Conservation (phyloP, 92 coral and sea anemone genomes). For the Actinostola sp. region DNA sequence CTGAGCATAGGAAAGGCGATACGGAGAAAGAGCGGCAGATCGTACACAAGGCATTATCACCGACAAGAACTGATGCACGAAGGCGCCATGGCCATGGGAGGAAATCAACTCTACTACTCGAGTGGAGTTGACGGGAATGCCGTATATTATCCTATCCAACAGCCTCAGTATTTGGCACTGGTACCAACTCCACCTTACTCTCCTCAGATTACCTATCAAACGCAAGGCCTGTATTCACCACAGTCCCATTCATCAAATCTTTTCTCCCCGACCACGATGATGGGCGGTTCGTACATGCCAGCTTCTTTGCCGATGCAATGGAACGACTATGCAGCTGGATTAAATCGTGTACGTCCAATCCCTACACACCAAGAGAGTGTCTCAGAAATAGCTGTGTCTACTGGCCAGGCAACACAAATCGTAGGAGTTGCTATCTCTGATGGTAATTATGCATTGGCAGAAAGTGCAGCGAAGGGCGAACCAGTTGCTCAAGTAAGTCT, state of each 20-base stretch:
- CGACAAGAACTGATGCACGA: conserved; percentile 73
- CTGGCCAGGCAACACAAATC: conserved; percentile 59
- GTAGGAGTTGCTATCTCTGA: conserved; percentile 72
- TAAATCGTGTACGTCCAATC: conserved; percentile 55
- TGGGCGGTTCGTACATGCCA: conserved; percentile 60
- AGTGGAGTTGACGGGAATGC: conserved; percentile 62
- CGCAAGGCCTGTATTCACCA: conserved; percentile 68
- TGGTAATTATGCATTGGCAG: conserved; percentile 65
- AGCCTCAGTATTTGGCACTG: conserved; percentile 64
- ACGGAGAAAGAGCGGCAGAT: conserved; percentile 81
- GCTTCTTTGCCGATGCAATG: conserved; percentile 58
- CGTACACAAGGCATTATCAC: conserved; percentile 66
- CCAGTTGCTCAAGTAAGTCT: conserved; percentile 28
- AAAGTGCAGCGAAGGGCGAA: conserved; percentile 45
- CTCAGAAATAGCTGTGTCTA: conserved; percentile 61
- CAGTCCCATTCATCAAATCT: conserved; percentile 75
- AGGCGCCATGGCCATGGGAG: conserved; percentile 31
- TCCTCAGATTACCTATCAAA: conserved; percentile 69
- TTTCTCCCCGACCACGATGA: conserved; percentile 57
- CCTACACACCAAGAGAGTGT: conserved; percentile 54
- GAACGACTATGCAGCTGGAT: conserved; percentile 64
- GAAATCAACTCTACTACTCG: conserved; percentile 53
- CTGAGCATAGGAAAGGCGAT: conserved; percentile 84
- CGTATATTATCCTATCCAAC: conserved; percentile 61
- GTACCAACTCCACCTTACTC: conserved; percentile 69